Evolutionary conservation across 2,888 invertebrate genomes (phyloP).

Genomic region (Spilarctia lutea): DNA sequence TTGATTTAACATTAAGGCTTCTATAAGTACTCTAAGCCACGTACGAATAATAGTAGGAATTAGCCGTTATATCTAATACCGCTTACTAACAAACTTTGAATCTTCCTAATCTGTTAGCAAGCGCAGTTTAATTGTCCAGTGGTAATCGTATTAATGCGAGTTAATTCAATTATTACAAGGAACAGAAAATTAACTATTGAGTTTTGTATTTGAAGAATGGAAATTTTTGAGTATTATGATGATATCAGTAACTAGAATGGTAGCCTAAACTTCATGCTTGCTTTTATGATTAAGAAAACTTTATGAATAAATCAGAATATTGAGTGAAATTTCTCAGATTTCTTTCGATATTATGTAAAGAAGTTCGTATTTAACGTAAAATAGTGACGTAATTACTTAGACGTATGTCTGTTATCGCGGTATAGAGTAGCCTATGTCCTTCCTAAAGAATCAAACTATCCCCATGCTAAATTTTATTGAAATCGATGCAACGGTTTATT

Average conservation of each 20-base stretch:
- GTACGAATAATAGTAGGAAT: neutral
- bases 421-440: too few species aligned
- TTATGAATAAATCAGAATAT: neutral
- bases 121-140: conserved; percentile 1
- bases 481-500: too few species aligned
- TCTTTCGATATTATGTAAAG: neutral
- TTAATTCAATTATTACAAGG: conserved; percentile 9
- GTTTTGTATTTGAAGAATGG: conserved; percentile 8
- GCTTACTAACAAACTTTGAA: conserved; percentile 4
- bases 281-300: neutral
- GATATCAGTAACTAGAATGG: neutral
- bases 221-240: conserved; percentile 2
- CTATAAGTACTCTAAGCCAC: neutral
- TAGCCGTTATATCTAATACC: neutral
- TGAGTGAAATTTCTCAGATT: neutral
- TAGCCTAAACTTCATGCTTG: neutral
- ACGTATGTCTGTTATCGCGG: too few species aligned
- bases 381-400: too few species aligned
- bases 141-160: conserved; percentile 6
- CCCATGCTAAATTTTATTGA: too few species aligned
- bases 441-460: too few species aligned
- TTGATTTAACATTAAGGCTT: neutral
- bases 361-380: too few species aligned
- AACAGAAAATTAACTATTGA: conserved; percentile 13
- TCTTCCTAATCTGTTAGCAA: conserved; percentile 2